phyloP scores from a whole-genome alignment of 2,888 invertebrate species.

The Eilema depressum region DNA sequence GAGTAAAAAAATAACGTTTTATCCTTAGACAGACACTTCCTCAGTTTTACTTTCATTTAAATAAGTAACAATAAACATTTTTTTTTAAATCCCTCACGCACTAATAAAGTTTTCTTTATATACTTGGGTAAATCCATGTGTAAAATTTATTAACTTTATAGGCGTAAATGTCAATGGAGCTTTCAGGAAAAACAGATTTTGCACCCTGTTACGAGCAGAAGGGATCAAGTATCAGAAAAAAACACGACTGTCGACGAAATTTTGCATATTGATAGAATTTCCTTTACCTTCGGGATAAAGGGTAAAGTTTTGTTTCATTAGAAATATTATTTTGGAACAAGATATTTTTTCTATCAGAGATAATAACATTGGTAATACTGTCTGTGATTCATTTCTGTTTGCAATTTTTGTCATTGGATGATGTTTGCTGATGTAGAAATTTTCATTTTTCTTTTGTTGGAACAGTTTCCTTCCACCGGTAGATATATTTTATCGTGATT shows the following conservation, averaged over 20 bases:
- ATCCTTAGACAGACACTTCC: too few species aligned
- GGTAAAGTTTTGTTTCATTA: constrained; percentile 8
- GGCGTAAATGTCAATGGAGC: constrained; percentile 1
- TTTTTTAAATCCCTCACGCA: too few species aligned
- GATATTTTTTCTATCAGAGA: background rate
- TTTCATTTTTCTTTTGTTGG: background rate
- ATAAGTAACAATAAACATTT: too few species aligned
- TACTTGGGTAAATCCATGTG: background rate
- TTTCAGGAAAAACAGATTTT: constrained; percentile 12
- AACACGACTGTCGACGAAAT: background rate
- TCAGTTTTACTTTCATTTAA: too few species aligned
- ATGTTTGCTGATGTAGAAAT: background rate
- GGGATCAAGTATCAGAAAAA: constrained; percentile 11
- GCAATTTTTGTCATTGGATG: background rate
- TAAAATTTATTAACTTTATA: background rate
- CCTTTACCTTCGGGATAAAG: background rate
- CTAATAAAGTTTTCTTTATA: too few species aligned
- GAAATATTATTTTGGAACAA: background rate
- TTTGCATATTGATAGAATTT: constrained; percentile 16
- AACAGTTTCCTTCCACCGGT: background rate
- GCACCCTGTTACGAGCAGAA: constrained; percentile 7
- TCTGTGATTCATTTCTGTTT: background rate
- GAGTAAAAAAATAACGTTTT: too few species aligned
- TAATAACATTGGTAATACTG: background rate
- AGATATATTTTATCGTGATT: background rate